A percentile compares a stretch with the other conserved stretches of the same genome.
These are phyloP conservation scores for Bos indicus DNA, from an alignment of 2,113 vertebrate species.

Conservation along the genomic window DNA sequence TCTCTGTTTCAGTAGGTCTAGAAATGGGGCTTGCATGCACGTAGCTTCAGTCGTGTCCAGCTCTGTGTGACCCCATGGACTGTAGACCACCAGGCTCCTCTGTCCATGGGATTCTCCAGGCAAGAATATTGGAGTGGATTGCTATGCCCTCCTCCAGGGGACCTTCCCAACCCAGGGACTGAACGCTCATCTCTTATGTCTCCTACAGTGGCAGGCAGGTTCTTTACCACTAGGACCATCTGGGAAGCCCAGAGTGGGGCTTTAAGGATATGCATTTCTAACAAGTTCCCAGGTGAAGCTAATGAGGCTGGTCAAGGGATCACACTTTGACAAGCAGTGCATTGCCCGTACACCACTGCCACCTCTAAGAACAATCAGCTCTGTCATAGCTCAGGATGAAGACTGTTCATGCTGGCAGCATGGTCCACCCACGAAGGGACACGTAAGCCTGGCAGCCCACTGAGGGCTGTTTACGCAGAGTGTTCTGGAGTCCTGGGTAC, in stretches of 20 bases:
- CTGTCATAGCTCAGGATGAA: background rate
- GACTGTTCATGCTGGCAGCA: background rate
- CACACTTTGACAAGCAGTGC: background rate
- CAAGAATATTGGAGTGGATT: background rate
- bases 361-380: background rate
- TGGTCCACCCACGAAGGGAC: background rate
- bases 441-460: background rate
- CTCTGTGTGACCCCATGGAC: background rate
- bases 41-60: background rate
- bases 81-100: rapidly evolving
- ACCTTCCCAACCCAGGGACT: background rate
- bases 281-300: background rate
- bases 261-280: background rate
- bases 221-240: background rate
- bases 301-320: background rate
- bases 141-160: background rate
- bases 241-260: background rate
- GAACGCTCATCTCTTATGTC: background rate
- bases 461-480: background rate
- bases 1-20: background rate
- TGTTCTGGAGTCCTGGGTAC: background rate
- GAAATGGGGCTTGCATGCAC: background rate
- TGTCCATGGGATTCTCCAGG: background rate
- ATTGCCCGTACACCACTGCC: background rate
- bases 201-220: background rate